phyloP scores from a whole-genome alignment of 1,140 invertebrate genomes.

The Ceratosolen fusciceps region DNA sequence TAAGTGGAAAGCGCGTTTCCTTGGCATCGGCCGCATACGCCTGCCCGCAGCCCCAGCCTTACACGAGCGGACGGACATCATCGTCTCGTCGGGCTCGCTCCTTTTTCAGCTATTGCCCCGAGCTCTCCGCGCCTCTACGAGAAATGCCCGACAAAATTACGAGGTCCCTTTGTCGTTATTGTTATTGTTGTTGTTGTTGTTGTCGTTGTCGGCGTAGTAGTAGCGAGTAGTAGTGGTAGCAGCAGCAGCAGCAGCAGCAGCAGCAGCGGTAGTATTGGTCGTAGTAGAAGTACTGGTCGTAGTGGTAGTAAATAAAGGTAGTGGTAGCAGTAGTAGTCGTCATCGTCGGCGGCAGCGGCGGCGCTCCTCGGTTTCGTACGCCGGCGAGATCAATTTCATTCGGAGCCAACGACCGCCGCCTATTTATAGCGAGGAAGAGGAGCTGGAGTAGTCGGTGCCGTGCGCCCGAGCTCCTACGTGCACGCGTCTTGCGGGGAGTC shows the following conservation, averaged over 20 bases:
- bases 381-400: constrained; percentile 25
- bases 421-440: constrained; percentile 8
- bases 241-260: too few species aligned
- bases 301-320: too few species aligned
- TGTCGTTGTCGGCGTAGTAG: too few species aligned
- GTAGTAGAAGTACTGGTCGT: too few species aligned
- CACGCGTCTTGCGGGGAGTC: constrained; percentile 12
- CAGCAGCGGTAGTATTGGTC: too few species aligned
- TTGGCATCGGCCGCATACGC: background rate
- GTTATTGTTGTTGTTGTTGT: constrained; percentile 17
- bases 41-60: too few species aligned
- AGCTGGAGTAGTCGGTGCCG: constrained; percentile 3
- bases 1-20: constrained; percentile 27
- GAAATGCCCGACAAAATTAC: constrained; percentile 1
- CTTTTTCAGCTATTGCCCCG: too few species aligned
- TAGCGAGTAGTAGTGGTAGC: too few species aligned
- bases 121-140: background rate
- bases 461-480: background rate
- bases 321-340: too few species aligned
- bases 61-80: too few species aligned
- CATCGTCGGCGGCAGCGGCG: background rate
- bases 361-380: background rate
- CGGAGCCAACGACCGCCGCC: constrained; percentile 11
- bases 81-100: background rate
- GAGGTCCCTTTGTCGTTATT: background rate